Conservation (phyloP, 2,113 vertebrate species). For the Grus americana region DNA sequence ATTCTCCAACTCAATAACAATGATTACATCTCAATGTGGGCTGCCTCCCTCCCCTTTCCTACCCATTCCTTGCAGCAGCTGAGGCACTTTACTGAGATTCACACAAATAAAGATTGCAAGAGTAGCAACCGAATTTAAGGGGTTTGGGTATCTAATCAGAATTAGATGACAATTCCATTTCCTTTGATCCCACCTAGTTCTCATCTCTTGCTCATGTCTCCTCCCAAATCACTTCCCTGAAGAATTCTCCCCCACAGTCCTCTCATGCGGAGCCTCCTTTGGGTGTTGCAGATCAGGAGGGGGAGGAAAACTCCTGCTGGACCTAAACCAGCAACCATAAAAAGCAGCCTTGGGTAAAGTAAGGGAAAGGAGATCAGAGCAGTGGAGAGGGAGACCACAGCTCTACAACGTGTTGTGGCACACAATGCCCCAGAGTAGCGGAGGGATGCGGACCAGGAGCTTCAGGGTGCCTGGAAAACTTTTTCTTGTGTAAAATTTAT, state of each 20-base stretch:
- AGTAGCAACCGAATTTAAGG: neutral
- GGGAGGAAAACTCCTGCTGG: neutral
- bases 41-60: neutral
- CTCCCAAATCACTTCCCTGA: neutral
- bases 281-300: neutral
- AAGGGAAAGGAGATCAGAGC: neutral
- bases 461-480: neutral
- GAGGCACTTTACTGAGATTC: neutral
- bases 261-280: rapidly evolving
- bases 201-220: neutral
- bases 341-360: neutral
- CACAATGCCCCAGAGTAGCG: neutral
- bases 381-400: neutral
- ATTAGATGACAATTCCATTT: neutral
- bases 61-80: neutral
- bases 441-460: neutral
- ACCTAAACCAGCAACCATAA: neutral
- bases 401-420: rapidly evolving
- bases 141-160: neutral
- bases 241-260: neutral
- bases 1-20: neutral
- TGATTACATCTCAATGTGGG: neutral
- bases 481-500: neutral
- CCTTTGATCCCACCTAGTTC: conserved; percentile 26
- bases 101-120: neutral